A percentile compares a stretch with the other conserved stretches of the same genome.
Evolutionary conservation across 2,113 vertebrate species (phyloP).

Genomic region (Hipposideros armiger): DNA sequence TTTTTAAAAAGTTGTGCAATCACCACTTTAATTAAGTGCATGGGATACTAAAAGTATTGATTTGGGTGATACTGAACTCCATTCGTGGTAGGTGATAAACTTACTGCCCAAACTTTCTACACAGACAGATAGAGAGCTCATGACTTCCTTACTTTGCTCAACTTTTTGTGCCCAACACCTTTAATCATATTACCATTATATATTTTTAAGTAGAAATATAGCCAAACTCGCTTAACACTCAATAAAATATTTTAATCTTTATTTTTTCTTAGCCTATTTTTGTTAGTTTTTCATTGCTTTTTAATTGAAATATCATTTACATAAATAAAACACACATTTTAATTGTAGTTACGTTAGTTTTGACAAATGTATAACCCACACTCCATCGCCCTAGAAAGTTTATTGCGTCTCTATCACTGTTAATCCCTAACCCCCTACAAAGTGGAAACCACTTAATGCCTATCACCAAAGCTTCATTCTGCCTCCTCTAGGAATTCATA

Average conservation of each 20-base stretch:
- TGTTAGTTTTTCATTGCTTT: neutral
- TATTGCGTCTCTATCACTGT: neutral
- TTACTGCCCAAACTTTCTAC: neutral
- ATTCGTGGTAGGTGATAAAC: neutral
- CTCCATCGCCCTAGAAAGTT: neutral
- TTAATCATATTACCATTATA: neutral
- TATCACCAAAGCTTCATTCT: neutral
- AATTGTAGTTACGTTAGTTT: neutral
- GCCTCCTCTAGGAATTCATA: neutral
- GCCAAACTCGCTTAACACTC: neutral
- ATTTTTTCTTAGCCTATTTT: neutral
- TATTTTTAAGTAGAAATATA: neutral
- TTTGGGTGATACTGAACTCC: neutral
- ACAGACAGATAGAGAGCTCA: neutral
- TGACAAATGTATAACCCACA: neutral
- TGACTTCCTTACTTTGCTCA: neutral
- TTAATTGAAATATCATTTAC: neutral
- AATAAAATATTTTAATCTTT: neutral
- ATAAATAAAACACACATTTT: neutral
- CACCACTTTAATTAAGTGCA: neutral
- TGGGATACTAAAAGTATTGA: neutral
- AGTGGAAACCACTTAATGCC: neutral
- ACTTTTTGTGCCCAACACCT: neutral
- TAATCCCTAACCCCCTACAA: neutral
- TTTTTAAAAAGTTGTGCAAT: neutral